These are phyloP conservation scores for Trissoscelio sp. DNA, from an alignment of 2,888 invertebrate species.

Conservation along the genomic window DNA sequence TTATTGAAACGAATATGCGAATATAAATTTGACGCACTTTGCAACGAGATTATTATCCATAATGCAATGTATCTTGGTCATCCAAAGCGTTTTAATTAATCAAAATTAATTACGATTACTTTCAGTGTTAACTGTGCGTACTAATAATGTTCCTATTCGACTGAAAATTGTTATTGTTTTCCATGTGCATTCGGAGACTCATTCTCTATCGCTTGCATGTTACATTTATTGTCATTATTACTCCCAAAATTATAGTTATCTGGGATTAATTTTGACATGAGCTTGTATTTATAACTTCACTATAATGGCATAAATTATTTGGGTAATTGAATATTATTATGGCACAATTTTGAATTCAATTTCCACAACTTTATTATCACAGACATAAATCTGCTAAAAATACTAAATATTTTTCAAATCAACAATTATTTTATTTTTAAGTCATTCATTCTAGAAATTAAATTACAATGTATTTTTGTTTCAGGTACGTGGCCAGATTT, in stretches of 20 bases:
- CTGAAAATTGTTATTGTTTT: conserved; percentile 33
- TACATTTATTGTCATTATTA: conserved; percentile 22
- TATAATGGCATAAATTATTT: conserved; percentile 10
- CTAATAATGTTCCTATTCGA: conserved; percentile 12
- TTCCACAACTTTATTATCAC: background rate
- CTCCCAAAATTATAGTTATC: conserved; percentile 35
- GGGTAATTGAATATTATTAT: conserved; percentile 25
- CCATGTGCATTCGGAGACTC: background rate
- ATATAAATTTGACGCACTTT: too few relatives aligned
- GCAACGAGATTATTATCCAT: too few relatives aligned
- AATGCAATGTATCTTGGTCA: too few relatives aligned
- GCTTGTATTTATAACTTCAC: conserved; percentile 16
- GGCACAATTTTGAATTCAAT: conserved; percentile 20
- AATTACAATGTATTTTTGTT: too few relatives aligned
- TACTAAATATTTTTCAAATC: too few relatives aligned
- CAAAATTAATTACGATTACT: conserved; percentile 15
- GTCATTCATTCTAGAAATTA: too few relatives aligned
- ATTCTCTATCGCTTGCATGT: background rate
- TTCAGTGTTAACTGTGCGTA: background rate
- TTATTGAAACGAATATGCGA: too few relatives aligned
- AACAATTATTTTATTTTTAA: too few relatives aligned
- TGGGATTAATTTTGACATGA: conserved; percentile 18
- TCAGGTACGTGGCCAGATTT: conserved; percentile 8
- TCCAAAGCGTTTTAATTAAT: too few relatives aligned
- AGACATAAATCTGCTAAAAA: too few relatives aligned